phyloP scores from a whole-genome alignment of 1,140 invertebrate genomes.

The Megathymus violae region DNA sequence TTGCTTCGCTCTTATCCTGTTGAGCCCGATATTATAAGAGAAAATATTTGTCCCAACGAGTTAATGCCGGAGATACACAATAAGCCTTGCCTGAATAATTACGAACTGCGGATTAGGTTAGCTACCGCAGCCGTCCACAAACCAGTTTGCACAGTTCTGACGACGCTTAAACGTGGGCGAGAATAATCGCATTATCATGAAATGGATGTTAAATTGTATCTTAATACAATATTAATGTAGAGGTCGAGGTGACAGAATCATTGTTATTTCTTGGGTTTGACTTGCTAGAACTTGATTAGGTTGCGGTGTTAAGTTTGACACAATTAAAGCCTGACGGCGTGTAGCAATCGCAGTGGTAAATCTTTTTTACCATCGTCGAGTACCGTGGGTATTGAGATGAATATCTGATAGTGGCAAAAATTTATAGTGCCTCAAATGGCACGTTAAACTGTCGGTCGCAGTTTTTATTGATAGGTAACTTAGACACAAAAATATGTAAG shows the following conservation, averaged over 20 bases:
- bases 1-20: background rate
- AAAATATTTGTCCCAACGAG: slow-evolving; percentile 3
- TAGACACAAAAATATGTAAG: too few relatives aligned
- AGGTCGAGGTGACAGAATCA: background rate
- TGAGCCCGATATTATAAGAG: background rate
- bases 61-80: slow-evolving; percentile 9
- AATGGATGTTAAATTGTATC: slow-evolving; percentile 1
- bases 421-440: too few relatives aligned
- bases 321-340: too few relatives aligned
- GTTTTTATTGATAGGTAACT: too few relatives aligned
- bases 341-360: too few relatives aligned
- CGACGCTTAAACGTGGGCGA: slow-evolving; percentile 1
- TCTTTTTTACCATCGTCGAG: too few relatives aligned
- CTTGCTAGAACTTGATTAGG: too few relatives aligned
- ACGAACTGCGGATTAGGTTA: slow-evolving; percentile 22
- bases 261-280: too few relatives aligned
- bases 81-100: slow-evolving; percentile 21
- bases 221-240: background rate
- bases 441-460: too few relatives aligned
- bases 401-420: too few relatives aligned
- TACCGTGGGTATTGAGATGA: too few relatives aligned
- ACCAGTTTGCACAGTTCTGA: background rate
- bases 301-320: too few relatives aligned
- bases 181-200: background rate
- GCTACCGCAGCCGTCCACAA: slow-evolving; percentile 9